Conservation (phyloP, 2,113 vertebrate species). For the Sitta europaea region DNA sequence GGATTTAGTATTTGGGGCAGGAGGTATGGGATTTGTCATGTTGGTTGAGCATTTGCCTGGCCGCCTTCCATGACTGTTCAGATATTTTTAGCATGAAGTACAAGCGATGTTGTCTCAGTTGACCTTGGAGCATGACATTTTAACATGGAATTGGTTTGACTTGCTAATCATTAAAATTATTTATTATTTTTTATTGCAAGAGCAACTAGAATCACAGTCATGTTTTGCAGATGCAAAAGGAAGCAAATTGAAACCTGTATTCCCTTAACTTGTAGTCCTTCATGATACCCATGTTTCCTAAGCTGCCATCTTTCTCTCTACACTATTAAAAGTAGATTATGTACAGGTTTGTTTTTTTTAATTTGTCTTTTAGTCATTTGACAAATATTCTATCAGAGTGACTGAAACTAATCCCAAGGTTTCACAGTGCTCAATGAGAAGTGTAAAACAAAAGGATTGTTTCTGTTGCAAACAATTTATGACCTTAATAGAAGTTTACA, state of each 20-base stretch:
- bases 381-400: background rate
- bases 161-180: conserved; percentile 51
- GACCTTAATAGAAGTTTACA: conserved; percentile 53
- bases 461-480: conserved; percentile 29
- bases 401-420: conserved; percentile 12
- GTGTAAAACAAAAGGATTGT: background rate
- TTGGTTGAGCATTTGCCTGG: conserved; percentile 56
- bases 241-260: background rate
- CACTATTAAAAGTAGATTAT: background rate
- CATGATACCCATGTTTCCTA: background rate
- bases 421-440: background rate
- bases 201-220: background rate
- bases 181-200: conserved; percentile 43
- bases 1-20: conserved; percentile 53
- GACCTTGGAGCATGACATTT: conserved; percentile 61
- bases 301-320: background rate
- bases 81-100: conserved; percentile 57
- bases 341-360: background rate
- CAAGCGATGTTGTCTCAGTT: conserved; percentile 36
- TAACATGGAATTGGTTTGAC: conserved; percentile 54
- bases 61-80: conserved; percentile 14
- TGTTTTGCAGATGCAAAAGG: conserved; percentile 17
- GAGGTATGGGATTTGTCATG: conserved; percentile 59
- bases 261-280: background rate
- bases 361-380: conserved; percentile 12